Base-by-base conservation (phyloP, 2,888 invertebrate genomes). In the Metellina segmentata region DNA sequence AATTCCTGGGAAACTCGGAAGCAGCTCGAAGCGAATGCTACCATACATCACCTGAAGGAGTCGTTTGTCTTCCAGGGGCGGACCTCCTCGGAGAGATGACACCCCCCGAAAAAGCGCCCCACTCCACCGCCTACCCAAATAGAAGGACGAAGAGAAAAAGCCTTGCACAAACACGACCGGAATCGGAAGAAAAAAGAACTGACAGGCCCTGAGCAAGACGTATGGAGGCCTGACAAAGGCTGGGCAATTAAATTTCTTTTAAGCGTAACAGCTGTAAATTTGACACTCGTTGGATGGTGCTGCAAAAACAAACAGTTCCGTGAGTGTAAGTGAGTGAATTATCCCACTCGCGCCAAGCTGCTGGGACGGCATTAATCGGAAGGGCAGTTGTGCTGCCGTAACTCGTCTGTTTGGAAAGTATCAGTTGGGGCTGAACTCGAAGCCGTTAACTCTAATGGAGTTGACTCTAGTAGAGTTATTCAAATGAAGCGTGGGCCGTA, bases 231-330 rank as follows among this genome's bases (percentile, higher is more conserved):
- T 86, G 86, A 81, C 86, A 89, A 89, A 51, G 71, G 81, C 90
- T 20, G 74, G 52, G 90, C 90, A 90, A 90, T 90, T 90, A 90
- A 90, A 90, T 86, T 90, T 90, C 90, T 90, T 87, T 91, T 91
- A 91, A 91, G 91, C 52, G 83, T 83, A 82, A 79, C 91, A 91
- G 91, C 91, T 91, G 91, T 86, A 87, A 81, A 83, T 78, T 77
- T 87, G 91, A 91, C 91, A 86, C 85, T 49, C 51, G 70, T 7
- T 78, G 49, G 83, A 83, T 83, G 78, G 51, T 11, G 20, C 48
- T 52, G 72, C 8, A 75, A 85, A 78, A 90, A 69, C 89, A 85
- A 85, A 85, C 89, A 79, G 48, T 85, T 90, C 85, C 34, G 34
- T 34, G 34, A n/a, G n/a, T n/a, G 34, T 34, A 34, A 34, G 34